Percentiles rank a stretch among this genome's conserved stretches.
These are phyloP conservation scores for Pontoporia blainvillei DNA, from an alignment of 2,113 vertebrate genomes.

Conservation along the genomic window DNA sequence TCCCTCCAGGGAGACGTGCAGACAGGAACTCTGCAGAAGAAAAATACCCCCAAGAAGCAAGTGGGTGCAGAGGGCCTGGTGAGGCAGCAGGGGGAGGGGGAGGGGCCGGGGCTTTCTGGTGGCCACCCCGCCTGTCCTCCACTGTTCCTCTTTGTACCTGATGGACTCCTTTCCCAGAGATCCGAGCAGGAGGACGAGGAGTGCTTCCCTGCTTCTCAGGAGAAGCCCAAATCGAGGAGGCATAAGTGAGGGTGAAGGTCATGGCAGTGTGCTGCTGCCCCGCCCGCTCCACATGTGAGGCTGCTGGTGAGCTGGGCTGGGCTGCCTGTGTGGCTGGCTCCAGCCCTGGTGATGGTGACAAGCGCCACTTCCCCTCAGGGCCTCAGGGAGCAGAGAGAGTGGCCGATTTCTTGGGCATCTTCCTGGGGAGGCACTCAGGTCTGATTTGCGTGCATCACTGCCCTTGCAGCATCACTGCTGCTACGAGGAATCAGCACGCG, in stretches of 20 bases:
- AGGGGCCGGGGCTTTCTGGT: rapidly evolving
- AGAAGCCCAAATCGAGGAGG: rapidly evolving
- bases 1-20: background rate
- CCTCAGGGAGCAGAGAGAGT: background rate
- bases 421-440: background rate
- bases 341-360: rapidly evolving
- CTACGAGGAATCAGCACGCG: rapidly evolving
- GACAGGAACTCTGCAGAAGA: background rate
- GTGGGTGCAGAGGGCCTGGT: rapidly evolving
- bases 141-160: rapidly evolving
- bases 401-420: rapidly evolving
- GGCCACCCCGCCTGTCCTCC: rapidly evolving
- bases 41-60: background rate
- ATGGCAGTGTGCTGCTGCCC: rapidly evolving
- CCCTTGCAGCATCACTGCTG: rapidly evolving
- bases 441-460: rapidly evolving
- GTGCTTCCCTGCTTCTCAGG: rapidly evolving
- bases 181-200: rapidly evolving
- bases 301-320: background rate
- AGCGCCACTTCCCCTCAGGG: background rate
- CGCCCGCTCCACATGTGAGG: rapidly evolving
- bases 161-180: background rate
- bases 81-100: background rate
- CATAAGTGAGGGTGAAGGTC: rapidly evolving
- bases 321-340: background rate